Evolutionary conservation across 2,797 vertebrate genomes (phyloP).

Genomic region (Molossus alvarezi): DNA sequence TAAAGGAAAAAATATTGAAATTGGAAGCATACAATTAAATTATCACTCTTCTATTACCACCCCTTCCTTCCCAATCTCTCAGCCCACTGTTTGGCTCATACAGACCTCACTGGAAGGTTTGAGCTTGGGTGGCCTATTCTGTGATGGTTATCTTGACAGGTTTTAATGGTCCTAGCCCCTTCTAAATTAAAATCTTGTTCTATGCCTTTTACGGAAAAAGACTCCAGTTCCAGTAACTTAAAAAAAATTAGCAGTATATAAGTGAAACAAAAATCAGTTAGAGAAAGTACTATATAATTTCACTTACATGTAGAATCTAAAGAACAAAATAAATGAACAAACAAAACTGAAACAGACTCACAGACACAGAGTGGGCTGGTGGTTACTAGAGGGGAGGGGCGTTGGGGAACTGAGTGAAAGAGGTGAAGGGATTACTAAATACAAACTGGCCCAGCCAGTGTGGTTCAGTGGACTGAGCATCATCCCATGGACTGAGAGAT

Average conservation of each 20-base stretch:
- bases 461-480: no score
- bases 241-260: slow-evolving; percentile 11
- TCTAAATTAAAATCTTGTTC: slow-evolving; percentile 74
- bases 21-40: slow-evolving; percentile 49
- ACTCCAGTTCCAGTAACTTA: slow-evolving; percentile 4
- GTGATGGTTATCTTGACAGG: slow-evolving; percentile 60
- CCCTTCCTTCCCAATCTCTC: not conserved
- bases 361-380: not conserved
- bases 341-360: not conserved
- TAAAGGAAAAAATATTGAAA: slow-evolving; percentile 56
- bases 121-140: slow-evolving; percentile 57
- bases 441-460: not conserved
- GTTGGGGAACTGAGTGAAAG: not conserved
- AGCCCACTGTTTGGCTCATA: not conserved
- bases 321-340: not conserved
- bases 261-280: not conserved
- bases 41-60: slow-evolving; percentile 38
- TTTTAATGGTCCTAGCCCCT: slow-evolving; percentile 56
- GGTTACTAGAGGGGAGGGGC: not conserved
- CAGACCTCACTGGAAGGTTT: slow-evolving; percentile 53
- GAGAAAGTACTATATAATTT: not conserved
- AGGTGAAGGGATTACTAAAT: not conserved
- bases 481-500: no score
- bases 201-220: slow-evolving; percentile 54
- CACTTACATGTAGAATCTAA: not conserved